Base-by-base conservation (phyloP, 2,797 vertebrate genomes). In the Eurystomus glaucurus region DNA sequence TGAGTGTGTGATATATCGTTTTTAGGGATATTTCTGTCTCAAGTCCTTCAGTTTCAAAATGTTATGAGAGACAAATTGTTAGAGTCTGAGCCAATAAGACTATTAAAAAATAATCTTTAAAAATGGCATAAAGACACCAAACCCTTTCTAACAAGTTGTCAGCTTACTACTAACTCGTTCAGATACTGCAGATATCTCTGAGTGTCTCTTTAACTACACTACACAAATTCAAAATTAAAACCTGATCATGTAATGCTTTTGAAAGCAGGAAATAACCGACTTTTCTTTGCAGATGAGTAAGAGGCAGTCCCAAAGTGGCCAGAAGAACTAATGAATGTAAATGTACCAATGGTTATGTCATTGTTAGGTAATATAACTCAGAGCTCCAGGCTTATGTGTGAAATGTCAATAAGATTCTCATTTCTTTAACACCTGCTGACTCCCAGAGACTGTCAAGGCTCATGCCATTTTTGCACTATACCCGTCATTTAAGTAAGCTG, bases 291-390 rank as follows among this genome's bases (percentile, higher is more conserved):
- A 75, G 61, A 48, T 86, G 65, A 95, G 33, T 48, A 92, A 88
- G 46, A 80, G 41, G 65, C 31, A 64, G 45, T 72, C 76, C 60
- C 82, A 85, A 69, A 87, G 46, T 37, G 31, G 18, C 50, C 64
- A 79, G 90, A 94, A 94, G 85, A 87, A 60, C 29, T 94, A 82
- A 88, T 58, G 46, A 88, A 77, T 62, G n/a, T 54, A 85, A 70
- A 83, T n/a, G 45, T 5, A 29, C 18, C 70, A 80, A 83, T 23
- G n/a, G n/a, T 43, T 79, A 60, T 88, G 52, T 65, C 51, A 51
- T 46, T 66, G 35, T 61, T 54, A 60, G 77, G 33, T 52, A 87
- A 82, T 39, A 41, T 20, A 75, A 75, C n/a, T 22, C 41, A 50
- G 22, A 91, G 22, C 62, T 88, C 46, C n/a, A 72, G 37, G 45